Conservation (phyloP, 2,888 invertebrate species). For the Thelaira solivaga region DNA sequence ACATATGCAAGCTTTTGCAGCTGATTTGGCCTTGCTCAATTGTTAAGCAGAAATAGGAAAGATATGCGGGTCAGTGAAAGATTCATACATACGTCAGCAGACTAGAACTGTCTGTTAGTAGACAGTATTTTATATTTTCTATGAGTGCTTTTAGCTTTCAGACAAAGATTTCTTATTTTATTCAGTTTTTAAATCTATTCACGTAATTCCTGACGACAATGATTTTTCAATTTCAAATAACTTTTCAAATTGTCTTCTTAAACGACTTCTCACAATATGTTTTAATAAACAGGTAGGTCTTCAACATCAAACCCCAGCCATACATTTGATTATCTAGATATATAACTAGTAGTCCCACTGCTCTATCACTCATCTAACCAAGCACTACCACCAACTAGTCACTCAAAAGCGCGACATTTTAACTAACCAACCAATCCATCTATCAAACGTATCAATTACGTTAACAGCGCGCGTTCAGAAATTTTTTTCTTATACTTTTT, state of each 20-base stretch:
- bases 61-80: too few species aligned
- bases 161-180: too few species aligned
- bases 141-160: too few species aligned
- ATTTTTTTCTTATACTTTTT: too few species aligned
- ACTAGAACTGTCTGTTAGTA: too few species aligned
- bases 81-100: too few species aligned
- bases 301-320: slow-evolving; percentile 58
- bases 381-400: slow-evolving; percentile 46
- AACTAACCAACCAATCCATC: slow-evolving; percentile 69
- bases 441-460: slow-evolving; percentile 75
- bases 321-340: slow-evolving; percentile 55
- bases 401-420: slow-evolving; percentile 62
- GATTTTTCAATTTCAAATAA: not conserved
- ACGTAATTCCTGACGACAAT: too few species aligned
- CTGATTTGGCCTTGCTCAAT: too few species aligned
- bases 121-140: too few species aligned
- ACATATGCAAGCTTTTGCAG: too few species aligned
- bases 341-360: slow-evolving; percentile 54
- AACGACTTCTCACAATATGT: not conserved
- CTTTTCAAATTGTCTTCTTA: not conserved
- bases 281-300: slow-evolving; percentile 62
- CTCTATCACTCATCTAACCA: slow-evolving; percentile 51
- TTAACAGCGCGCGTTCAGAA: slow-evolving; percentile 69
- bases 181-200: too few species aligned
- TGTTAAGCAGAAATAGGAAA: too few species aligned